These are phyloP conservation scores for Martes martes DNA, from an alignment of 2,113 vertebrate species.

Conservation along the genomic window DNA sequence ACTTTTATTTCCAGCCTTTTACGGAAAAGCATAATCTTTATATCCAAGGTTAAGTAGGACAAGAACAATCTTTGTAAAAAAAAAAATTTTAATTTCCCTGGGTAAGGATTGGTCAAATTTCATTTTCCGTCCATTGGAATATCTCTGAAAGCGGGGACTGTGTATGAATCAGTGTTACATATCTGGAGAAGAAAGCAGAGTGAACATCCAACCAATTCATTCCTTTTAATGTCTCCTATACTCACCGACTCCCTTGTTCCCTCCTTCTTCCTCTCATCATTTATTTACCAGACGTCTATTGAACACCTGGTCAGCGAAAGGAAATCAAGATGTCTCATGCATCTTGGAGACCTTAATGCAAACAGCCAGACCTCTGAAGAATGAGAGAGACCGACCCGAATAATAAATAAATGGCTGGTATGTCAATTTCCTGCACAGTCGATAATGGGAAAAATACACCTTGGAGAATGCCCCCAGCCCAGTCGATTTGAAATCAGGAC, in stretches of 20 bases:
- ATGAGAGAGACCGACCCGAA: background rate
- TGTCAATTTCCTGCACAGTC: too few species aligned
- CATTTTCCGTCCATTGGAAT: background rate
- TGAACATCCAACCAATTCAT: background rate
- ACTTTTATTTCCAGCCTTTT: background rate
- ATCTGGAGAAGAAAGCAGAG: background rate
- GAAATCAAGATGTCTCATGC: background rate
- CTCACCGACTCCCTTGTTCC: fast-evolving
- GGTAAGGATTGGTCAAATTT: background rate
- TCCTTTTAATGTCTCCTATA: background rate
- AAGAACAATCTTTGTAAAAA: background rate
- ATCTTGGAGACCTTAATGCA: background rate
- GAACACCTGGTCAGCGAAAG: background rate
- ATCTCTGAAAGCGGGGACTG: background rate
- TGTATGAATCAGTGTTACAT: too few species aligned
- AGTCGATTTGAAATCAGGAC: fast-evolving
- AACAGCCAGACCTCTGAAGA: background rate
- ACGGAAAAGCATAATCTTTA: background rate
- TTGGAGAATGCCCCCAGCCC: background rate
- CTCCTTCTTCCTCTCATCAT: background rate
- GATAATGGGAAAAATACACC: background rate
- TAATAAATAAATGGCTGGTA: background rate
- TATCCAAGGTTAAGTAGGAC: background rate
- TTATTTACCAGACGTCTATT: background rate
- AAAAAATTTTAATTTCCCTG: background rate